Percentiles rank a stretch among this genome's conserved stretches.
Conservation (phyloP, 2,797 vertebrate genomes). For the Simalia tracyae region DNA sequence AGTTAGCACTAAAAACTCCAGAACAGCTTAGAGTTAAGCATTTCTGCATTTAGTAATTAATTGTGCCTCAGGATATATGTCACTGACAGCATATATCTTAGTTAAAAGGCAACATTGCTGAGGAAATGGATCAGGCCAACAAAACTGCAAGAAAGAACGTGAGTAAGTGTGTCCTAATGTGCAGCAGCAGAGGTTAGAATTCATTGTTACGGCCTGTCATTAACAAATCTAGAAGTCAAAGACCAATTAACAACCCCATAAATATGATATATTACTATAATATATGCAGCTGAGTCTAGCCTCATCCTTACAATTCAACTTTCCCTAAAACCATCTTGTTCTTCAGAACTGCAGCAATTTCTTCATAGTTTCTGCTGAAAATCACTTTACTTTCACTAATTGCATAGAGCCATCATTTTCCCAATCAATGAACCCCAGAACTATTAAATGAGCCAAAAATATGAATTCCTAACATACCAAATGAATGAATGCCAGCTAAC, state of each 20-base stretch:
- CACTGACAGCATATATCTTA: constrained; percentile 33
- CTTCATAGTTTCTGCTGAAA: background rate
- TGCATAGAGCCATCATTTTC: background rate
- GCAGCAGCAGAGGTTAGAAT: constrained; percentile 58
- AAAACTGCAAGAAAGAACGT: constrained; percentile 57
- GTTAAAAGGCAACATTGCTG: constrained; percentile 55
- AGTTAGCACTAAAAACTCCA: background rate
- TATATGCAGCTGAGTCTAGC: constrained; percentile 66
- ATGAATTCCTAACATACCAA: background rate
- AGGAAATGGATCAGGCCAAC: constrained; percentile 47
- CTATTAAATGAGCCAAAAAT: background rate
- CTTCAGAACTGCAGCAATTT: background rate
- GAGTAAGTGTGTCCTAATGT: constrained; percentile 58
- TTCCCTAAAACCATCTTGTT: background rate
- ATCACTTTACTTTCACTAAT: background rate
- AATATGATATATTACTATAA: constrained; percentile 70
- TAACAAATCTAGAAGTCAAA: constrained; percentile 71
- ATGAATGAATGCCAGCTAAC: background rate
- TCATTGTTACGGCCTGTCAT: constrained; percentile 66
- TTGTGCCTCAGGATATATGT: constrained; percentile 40
- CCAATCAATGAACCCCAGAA: background rate
- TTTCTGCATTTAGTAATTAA: constrained; percentile 57
- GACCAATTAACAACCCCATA: constrained; percentile 68
- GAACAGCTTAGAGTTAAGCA: constrained; percentile 42
- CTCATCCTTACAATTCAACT: constrained; percentile 29